A percentile compares a stretch with the other conserved stretches of the same genome.
phyloP scores from a whole-genome alignment of 2,113 vertebrate genomes.

The Empidonax alnorum region DNA sequence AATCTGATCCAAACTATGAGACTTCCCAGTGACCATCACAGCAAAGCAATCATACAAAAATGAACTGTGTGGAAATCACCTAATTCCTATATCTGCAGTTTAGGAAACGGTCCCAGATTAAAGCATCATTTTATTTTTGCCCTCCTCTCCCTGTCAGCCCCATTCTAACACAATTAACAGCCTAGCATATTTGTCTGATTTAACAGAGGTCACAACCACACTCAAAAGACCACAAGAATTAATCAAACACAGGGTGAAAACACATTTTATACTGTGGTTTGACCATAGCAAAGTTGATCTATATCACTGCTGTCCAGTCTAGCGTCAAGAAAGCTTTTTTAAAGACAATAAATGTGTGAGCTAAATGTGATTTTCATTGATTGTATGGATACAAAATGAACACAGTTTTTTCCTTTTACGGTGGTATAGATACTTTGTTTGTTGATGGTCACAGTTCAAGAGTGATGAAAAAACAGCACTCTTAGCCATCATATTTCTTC shows the following conservation, averaged over 20 bases:
- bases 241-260: not conserved
- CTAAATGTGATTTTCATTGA: not conserved
- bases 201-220: not conserved
- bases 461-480: not conserved
- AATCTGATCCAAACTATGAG: not conserved
- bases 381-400: not conserved
- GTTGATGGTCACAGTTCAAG: not conserved
- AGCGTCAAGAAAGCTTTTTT: not conserved
- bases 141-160: not conserved
- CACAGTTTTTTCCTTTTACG: not conserved
- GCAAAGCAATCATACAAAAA: constrained; percentile 3
- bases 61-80: not conserved
- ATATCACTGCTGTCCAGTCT: not conserved
- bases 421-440: not conserved
- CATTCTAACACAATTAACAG: not conserved
- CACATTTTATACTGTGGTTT: not conserved
- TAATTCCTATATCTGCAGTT: not conserved
- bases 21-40: constrained; percentile 17
- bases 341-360: not conserved
- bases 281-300: not conserved
- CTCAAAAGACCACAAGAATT: not conserved
- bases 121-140: not conserved
- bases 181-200: not conserved
- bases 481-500: not conserved
- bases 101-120: not conserved